Evolutionary conservation across 1,140 invertebrate species (phyloP), one percentile per base, ranked within the genome.

Genomic region (Hypothenemus hampei): DNA sequence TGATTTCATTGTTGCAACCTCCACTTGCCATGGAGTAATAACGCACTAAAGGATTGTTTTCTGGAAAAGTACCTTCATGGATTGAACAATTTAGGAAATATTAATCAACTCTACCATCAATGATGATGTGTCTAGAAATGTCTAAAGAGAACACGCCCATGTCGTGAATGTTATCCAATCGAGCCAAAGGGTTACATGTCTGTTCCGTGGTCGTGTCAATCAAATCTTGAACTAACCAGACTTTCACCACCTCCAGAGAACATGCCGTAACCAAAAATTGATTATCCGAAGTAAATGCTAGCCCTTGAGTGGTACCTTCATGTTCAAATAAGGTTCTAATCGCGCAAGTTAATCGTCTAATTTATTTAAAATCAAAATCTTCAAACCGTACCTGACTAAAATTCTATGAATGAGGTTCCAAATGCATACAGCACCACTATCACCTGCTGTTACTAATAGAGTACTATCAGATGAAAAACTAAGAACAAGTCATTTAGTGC

Each of bases 1-100:
- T 86, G 0, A 89, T 77, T n/a, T 76, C 66, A 64, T 86, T 78
- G 68, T 87, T 86, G 60, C 85, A 85, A 3, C 87, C 87, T 63
- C 84, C 77, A 3, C 81, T 80, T 8, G 83, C 82, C 51, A 87
- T 61, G 33, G 80, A 73, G 65, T 83, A 85, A 11, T 71, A 57
- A 56, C 73, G 75, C 5, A 68, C 66, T 21, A 73, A 67, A 0
- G 74, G 71, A 19, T 75, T 66, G 31, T 70, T 68, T 61, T 68
- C 73, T 76, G 45, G 39, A 62, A 64, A 8, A 43, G 18, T 22
- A 24, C 1, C 15, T 31, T 16, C 18, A 46, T 10, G 21, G 6
- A 10, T 20, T 3, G 1, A 37, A 18, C 11, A 37, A 37, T 8
- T n/a, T n/a, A 37, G 35, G 35, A 37, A 37, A 37, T n/a, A 37